Base-by-base conservation (phyloP, 30 jellyfish, hydroid and myxozoan genomes). In the Aurelia sp. region DNA sequence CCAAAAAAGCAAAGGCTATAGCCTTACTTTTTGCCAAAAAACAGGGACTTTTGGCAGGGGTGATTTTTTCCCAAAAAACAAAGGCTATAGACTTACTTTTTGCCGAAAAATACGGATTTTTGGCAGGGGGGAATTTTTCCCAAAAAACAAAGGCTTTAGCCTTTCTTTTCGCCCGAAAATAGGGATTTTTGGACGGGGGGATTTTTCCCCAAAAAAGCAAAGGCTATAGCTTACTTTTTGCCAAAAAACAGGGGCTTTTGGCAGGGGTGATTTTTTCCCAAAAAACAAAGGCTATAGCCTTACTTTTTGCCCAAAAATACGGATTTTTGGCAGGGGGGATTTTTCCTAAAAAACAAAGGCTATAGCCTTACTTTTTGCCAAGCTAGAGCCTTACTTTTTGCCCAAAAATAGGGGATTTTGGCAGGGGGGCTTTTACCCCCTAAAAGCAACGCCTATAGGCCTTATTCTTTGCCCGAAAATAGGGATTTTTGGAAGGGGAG, bases 261-360 rank as follows among this genome's bases (percentile, higher is more conserved):
- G 66, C 3, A 2, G 3, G 22, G 66, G 22, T 3, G 4, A 13
- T 1, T 57, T 57, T 57, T 6, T 3, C 22, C 66, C 22, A 3
- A 57, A 57, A 57, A 57, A 3, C 66, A 13, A 57, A 57, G 66
- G 66, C 66, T 57, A 57, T 57, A 57, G 22, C 66, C 66, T 57
- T 57, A 57, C 66, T 17, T 59, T 59, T 59, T 21, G 22, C 21
- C 68, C 3, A 59, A 59, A 59, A 59, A 17, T 59, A 17, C 1
- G 31, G 31, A 57, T 17, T 59, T 59, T 59, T 8, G 7, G 7
- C 3, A 57, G 7, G 66, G 19, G 19, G 4, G 3, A 57, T 57
- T 57, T 57, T 6, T 6, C 22, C 7, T 57, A 3, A 57, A 19
- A 57, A 57, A 8, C 66, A 13, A 57, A 13, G 66, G 66, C 6